Evolutionary conservation across 2,797 vertebrate species (phyloP).

Genomic region (Erpetoichthys calabaricus): DNA sequence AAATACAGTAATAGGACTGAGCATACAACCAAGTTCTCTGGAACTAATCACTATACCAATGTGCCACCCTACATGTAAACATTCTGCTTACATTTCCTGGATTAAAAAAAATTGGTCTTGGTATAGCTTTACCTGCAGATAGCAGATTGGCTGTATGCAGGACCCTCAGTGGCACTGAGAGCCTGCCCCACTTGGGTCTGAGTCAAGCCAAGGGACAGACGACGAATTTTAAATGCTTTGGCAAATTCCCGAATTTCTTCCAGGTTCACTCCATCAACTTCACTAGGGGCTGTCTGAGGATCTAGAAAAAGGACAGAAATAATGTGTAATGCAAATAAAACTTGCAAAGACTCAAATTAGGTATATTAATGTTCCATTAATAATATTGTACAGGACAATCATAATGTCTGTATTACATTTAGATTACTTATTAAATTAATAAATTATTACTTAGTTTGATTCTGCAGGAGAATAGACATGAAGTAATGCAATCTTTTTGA

Average conservation of each 20-base stretch:
- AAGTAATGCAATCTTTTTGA: too few relatives aligned
- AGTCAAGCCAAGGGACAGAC: conserved; percentile 94
- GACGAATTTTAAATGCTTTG: conserved; percentile 99
- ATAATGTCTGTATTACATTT: too few relatives aligned
- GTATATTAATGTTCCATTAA: too few relatives aligned
- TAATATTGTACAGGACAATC: too few relatives aligned
- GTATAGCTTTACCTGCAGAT: conserved; percentile 86
- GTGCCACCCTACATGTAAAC: too few relatives aligned
- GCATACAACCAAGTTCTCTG: too few relatives aligned
- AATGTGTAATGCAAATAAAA: conserved; percentile 20
- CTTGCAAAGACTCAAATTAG: conserved; percentile 8
- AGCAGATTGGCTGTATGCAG: conserved; percentile 97
- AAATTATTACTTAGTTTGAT: too few relatives aligned
- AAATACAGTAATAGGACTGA: too few relatives aligned
- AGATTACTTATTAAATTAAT: too few relatives aligned
- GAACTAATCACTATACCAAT: too few relatives aligned
- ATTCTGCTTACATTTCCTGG: too few relatives aligned
- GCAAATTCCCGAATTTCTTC: conserved; percentile 98
- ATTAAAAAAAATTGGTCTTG: conserved; percentile 9
- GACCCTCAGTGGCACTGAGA: conserved; percentile 90
- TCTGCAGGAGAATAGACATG: too few relatives aligned
- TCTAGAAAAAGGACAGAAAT: conserved; percentile 52
- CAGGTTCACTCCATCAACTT: conserved; percentile 97
- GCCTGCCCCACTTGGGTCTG: conserved; percentile 99
- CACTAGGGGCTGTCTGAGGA: conserved; percentile 84